Percentiles rank a stretch among this genome's conserved stretches.
phyloP scores from a whole-genome alignment of 2,113 vertebrate species.

The Scytalopus superciliaris region DNA sequence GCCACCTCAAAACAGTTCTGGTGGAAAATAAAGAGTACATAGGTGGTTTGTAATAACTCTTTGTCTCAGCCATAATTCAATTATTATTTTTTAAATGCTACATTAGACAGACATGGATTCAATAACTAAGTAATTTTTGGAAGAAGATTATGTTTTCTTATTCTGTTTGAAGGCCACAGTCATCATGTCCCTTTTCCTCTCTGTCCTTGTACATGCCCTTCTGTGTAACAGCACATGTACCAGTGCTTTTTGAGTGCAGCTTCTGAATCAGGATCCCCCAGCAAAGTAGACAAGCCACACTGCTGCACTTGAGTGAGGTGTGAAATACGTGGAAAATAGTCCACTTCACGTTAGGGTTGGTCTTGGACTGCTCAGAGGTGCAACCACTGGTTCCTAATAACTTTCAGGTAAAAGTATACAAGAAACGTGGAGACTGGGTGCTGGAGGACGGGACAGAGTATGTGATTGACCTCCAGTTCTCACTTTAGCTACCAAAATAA shows the following conservation, averaged over 20 bases:
- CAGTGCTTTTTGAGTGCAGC: neutral
- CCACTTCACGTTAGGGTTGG: neutral
- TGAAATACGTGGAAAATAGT: neutral
- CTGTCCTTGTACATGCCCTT: accelerated
- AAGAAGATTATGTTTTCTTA: neutral
- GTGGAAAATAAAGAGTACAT: neutral
- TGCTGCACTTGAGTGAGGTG: neutral
- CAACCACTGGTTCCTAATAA: neutral
- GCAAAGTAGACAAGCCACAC: neutral
- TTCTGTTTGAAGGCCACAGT: neutral
- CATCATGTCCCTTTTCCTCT: accelerated
- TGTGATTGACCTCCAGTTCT: neutral
- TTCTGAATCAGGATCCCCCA: neutral
- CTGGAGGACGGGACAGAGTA: neutral
- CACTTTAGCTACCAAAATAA: neutral
- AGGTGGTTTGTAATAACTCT: neutral
- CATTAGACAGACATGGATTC: neutral
- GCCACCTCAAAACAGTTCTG: neutral
- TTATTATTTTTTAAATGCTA: neutral
- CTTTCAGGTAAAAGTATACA: neutral
- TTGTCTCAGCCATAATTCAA: neutral
- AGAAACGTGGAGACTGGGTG: neutral
- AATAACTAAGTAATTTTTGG: neutral
- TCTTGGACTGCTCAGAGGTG: neutral
- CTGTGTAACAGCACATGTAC: neutral